A percentile compares a stretch with the other conserved stretches of the same genome.
Conservation (phyloP, 1,140 invertebrate genomes). For the Ips typographus region DNA sequence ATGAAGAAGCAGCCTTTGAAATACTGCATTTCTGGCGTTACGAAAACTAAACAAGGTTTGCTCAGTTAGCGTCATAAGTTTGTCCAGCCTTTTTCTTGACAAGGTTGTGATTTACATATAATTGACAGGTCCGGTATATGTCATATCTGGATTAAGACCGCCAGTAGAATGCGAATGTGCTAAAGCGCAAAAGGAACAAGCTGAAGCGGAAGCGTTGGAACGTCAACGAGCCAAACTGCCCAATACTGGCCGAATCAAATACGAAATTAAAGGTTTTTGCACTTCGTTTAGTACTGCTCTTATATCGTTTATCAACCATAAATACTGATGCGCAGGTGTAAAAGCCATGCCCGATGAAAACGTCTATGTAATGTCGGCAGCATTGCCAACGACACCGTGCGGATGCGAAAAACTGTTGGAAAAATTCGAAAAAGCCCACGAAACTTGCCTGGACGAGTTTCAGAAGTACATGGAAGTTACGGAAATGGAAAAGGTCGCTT, state of each 20-base stretch:
- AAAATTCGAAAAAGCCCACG: constrained; percentile 39
- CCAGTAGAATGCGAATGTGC: constrained; percentile 35
- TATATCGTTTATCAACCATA: not conserved
- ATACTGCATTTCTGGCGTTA: constrained; percentile 31
- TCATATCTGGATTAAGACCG: constrained; percentile 32
- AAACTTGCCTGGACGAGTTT: constrained; percentile 39
- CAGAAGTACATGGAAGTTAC: constrained; percentile 32
- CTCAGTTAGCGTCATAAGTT: not conserved
- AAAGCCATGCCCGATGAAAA: constrained; percentile 42
- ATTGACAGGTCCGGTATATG: constrained; percentile 32
- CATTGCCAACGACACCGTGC: constrained; percentile 36
- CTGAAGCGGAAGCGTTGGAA: constrained; percentile 32
- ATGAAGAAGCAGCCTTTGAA: constrained; percentile 26
- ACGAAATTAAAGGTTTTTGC: constrained; percentile 39
- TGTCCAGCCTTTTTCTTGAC: not conserved
- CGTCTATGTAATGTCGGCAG: constrained; percentile 41
- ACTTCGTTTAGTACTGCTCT: not conserved
- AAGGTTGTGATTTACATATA: not conserved
- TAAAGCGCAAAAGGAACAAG: constrained; percentile 18
- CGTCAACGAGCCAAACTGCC: constrained; percentile 40
- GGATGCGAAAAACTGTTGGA: constrained; percentile 42
- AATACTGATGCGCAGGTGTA: constrained; percentile 34
- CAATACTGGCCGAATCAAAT: constrained; percentile 40
- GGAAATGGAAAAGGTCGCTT: constrained; percentile 8
- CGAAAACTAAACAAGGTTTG: constrained; percentile 21